These are phyloP conservation scores for Amphipoea lucens DNA, from an alignment of 2,888 invertebrate species.

Conservation along the genomic window DNA sequence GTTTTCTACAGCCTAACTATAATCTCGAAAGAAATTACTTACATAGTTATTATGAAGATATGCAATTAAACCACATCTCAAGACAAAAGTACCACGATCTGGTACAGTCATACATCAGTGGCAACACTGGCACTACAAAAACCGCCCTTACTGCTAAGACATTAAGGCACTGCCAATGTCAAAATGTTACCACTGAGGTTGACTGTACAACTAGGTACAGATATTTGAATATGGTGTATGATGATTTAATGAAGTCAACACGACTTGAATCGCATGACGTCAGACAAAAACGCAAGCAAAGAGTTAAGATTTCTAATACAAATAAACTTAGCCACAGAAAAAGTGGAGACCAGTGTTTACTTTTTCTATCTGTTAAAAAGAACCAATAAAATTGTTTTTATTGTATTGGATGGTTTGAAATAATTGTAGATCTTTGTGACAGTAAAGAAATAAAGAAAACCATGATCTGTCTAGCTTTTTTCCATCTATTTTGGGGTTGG, in stretches of 20 bases:
- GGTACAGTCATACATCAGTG: neutral
- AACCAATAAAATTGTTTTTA: neutral
- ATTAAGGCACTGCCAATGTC: neutral
- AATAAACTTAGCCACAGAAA: conserved; percentile 14
- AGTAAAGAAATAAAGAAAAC: neutral
- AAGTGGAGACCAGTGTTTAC: neutral
- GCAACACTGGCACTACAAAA: neutral
- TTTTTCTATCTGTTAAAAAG: no score
- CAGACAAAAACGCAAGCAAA: neutral
- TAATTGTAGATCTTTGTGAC: neutral
- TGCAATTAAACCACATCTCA: neutral
- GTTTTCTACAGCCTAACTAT: conserved; percentile 17
- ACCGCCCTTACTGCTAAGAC: neutral
- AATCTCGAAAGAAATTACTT: neutral
- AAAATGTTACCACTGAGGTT: neutral
- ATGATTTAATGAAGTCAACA: neutral
- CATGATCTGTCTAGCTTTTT: neutral
- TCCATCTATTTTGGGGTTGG: neutral
- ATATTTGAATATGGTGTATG: neutral
- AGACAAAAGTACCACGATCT: neutral
- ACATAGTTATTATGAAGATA: neutral
- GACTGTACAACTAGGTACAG: neutral
- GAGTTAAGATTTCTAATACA: conserved; percentile 3
- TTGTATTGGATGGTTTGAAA: neutral
- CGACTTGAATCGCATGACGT: neutral